These are phyloP conservation scores for Mirza zaza DNA, from an alignment of 2,113 vertebrate genomes.

Conservation along the genomic window DNA sequence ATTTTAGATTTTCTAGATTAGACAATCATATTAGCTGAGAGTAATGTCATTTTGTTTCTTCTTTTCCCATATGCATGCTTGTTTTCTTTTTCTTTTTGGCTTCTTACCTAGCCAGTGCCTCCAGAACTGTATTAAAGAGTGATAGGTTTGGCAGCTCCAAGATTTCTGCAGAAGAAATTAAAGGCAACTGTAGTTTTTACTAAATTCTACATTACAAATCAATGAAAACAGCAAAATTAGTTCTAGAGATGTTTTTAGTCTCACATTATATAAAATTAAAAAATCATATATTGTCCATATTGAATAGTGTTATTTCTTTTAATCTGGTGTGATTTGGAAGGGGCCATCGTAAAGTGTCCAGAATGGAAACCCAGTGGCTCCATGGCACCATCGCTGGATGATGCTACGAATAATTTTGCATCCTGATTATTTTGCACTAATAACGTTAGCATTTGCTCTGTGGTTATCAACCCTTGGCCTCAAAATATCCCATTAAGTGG, in stretches of 20 bases:
- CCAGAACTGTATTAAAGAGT: not conserved
- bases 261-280: not conserved
- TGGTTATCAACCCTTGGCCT: not conserved
- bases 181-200: not conserved
- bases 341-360: not conserved
- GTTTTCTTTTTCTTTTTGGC: not conserved
- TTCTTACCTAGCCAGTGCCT: not conserved
- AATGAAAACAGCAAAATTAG: not conserved
- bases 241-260: not conserved
- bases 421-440: not conserved
- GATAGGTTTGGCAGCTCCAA: not conserved
- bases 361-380: not conserved
- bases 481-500: not conserved
- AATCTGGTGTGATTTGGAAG: not conserved
- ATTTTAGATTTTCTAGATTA: conserved; percentile 44
- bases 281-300: not conserved
- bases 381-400: rapidly evolving
- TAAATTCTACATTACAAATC: not conserved
- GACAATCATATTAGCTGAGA: not conserved
- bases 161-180: not conserved
- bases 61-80: not conserved
- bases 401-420: not conserved
- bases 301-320: not conserved
- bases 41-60: conserved; percentile 18
- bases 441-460: not conserved